Evolutionary conservation across 1,140 invertebrate species (phyloP), one percentile per base, ranked within the genome.

Genomic region (Macrosteles quadrilineatus): DNA sequence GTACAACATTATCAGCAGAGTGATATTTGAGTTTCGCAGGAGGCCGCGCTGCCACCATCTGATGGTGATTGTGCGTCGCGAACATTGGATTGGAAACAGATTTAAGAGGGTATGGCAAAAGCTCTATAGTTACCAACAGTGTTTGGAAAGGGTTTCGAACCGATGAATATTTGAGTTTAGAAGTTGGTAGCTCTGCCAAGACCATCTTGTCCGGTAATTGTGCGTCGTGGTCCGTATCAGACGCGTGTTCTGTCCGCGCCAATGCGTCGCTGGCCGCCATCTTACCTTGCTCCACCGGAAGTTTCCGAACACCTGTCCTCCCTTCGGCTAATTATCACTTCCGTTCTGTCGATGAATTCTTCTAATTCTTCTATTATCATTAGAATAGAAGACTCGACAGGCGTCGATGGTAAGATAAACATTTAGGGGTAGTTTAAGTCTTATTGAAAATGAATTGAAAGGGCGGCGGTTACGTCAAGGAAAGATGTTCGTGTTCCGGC

Each of bases 261-360:
- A 30, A 23, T 59, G 55, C 32, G 32, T 36, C 32, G 32, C 55
- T 59, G 4, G 55, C 55, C 21, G 55, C 55, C 55, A 59, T 59
- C 55, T 59, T 59, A 59, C 55, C 55, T 59, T 30, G n/a, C 47
- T 21, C 47, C 47, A 12, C 55, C 55, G 21, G 55, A 27, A 59
- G 23, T 27, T 23, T 3, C 21, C 14, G 27, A 30, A 25, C 55
- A 59, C 55, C 55, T 59, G 55, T 30, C 27, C 55, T 25, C 55
- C 47, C 47, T 50, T 50, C 47, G 47, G 47, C 47, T 50, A 50
- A 50, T 50, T 50, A 50, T 21, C 47, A 50, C 21, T 50, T 50
- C 47, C 47, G 47, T 4, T 50, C 14, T 19, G 21, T 4, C 47
- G 47, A 50, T 50, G 47, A 50, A 21, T 50, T 50, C 47, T 50